Evolutionary conservation across 1,140 invertebrate genomes (phyloP).

Genomic region (Episyrphus balteatus): DNA sequence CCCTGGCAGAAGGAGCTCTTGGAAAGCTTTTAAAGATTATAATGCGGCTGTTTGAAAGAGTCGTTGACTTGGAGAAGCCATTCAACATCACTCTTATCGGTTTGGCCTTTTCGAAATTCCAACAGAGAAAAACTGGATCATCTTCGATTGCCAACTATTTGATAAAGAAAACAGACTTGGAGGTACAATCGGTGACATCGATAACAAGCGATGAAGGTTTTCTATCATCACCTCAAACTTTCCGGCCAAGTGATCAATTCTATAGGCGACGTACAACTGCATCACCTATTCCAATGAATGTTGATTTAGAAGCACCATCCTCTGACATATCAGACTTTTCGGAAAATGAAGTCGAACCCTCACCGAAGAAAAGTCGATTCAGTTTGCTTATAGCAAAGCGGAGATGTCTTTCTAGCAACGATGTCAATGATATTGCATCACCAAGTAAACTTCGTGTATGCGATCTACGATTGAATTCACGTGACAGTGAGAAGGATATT

Average conservation of each 20-base stretch:
- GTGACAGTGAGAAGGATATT: constrained; percentile 42
- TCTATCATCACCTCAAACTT: constrained; percentile 29
- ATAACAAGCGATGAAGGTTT: constrained; percentile 39
- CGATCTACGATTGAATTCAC: constrained; percentile 45
- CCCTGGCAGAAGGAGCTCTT: constrained; percentile 43
- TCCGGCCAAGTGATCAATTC: constrained; percentile 32
- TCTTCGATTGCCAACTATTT: constrained; percentile 60
- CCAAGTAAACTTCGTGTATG: constrained; percentile 50
- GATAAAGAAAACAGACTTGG: constrained; percentile 50
- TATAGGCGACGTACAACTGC: constrained; percentile 33
- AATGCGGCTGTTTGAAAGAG: constrained; percentile 62
- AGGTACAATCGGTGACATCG: constrained; percentile 57
- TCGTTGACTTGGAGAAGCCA: constrained; percentile 56
- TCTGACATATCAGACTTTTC: constrained; percentile 45
- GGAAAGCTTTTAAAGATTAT: constrained; percentile 55
- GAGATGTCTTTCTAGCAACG: constrained; percentile 36
- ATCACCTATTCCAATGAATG: constrained; percentile 40
- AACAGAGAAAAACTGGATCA: constrained; percentile 50
- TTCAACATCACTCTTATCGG: constrained; percentile 68
- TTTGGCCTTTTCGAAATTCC: constrained; percentile 66
- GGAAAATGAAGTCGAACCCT: constrained; percentile 54
- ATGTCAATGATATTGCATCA: constrained; percentile 41
- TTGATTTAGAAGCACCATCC: constrained; percentile 43
- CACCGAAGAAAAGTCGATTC: constrained; percentile 54
- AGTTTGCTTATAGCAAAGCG: constrained; percentile 38